Evolutionary conservation across 2,888 invertebrate species (phyloP), one percentile per base, ranked within the genome.

Genomic region (Drosophila quinaria): DNA sequence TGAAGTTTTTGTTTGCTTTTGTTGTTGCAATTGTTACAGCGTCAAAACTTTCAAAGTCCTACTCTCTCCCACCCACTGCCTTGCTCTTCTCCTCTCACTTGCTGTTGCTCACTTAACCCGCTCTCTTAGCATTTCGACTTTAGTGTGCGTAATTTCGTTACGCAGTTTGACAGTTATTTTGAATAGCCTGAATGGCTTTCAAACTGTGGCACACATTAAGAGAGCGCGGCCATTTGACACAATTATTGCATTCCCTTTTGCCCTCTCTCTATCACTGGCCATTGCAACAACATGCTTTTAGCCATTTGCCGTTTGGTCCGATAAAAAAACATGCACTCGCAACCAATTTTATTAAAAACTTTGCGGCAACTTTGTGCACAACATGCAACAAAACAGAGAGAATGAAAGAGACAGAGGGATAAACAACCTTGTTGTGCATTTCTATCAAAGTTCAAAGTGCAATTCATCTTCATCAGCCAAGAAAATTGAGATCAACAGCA

Each of bases 361-460:
- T 81, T 65, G 46, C 62, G 33, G 15, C 44, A 70, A 66, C 56
- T 78, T 70, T 64, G 54, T 31, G 31, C 46, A 67, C 46, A 67
- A 59, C 68, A 63, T 56, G 47, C 50, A 61, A 51, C 46, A 46
- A 39, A 46, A 29, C 35, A 69, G 67, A 68, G 63, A 50, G 33
- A 9, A 37, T 51, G 33, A 37, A 4, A 25, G 8, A 25, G 35
- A 49, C 55, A 19, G 41, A 49, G 49, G 49, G 8, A 50, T 39
- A 13, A 55, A 55, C 63, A 71, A 81, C 44, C 49, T 65, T 80
- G 71, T 88, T 74, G 74, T 87, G 79, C 64, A 73, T 67, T 75
- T 66, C 73, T 56, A 74, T 78, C 80, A 80, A 82, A 89, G 88
- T 80, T 89, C 74, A 78, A 87, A 81, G 69, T 87, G 75, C 90